A percentile compares a stretch with the other conserved stretches of the same genome.
These are phyloP conservation scores for Pristis pectinata DNA, from an alignment of 2,797 vertebrate species.

Conservation along the genomic window DNA sequence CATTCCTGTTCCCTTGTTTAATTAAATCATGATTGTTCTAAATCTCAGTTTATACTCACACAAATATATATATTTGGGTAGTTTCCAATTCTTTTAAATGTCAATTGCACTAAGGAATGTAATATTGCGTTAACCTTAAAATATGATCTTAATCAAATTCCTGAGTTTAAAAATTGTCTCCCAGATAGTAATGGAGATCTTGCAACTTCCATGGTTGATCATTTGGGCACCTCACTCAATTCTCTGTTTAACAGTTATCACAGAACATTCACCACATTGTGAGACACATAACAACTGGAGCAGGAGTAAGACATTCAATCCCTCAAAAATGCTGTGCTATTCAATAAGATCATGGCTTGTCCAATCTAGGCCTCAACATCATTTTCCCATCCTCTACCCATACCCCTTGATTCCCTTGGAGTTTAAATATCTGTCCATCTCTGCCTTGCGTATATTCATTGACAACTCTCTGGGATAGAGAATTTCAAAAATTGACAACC, in stretches of 20 bases:
- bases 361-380: too few species aligned
- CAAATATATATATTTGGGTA: not conserved
- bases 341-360: too few species aligned
- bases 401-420: too few species aligned
- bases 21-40: not conserved
- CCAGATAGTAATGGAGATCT: not conserved
- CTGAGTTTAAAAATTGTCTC: not conserved
- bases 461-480: too few species aligned
- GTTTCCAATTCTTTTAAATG: not conserved
- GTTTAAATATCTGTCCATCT: too few species aligned
- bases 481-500: too few species aligned
- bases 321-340: too few species aligned
- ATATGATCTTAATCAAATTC: not conserved
- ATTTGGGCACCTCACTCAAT: not conserved
- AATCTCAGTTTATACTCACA: not conserved
- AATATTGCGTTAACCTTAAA: conserved; percentile 1
- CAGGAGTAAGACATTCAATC: too few species aligned
- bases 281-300: too few species aligned
- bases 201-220: not conserved
- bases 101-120: not conserved
- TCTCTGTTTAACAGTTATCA: not conserved
- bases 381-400: too few species aligned
- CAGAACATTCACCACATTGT: too few species aligned
- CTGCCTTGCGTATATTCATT: too few species aligned
- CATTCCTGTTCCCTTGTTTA: not conserved